These are phyloP conservation scores for Pelecanus crispus DNA, from an alignment of 2,113 vertebrate genomes.

Conservation along the genomic window DNA sequence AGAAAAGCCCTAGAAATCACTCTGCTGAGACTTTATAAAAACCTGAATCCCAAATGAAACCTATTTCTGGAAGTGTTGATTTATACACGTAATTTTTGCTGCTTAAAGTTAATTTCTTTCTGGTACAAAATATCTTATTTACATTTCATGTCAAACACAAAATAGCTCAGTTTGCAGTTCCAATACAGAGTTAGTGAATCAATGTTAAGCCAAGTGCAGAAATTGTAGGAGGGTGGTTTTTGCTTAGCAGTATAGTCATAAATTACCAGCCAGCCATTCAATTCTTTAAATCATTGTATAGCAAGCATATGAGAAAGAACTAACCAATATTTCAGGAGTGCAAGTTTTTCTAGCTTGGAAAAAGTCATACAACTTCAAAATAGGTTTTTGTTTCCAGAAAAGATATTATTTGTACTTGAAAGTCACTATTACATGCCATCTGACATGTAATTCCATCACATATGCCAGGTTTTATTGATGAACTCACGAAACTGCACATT, in stretches of 20 bases:
- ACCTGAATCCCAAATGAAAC: neutral
- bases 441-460: neutral
- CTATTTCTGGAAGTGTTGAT: neutral
- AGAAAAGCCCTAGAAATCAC: neutral
- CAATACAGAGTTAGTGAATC: neutral
- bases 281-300: neutral
- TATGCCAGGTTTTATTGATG: neutral
- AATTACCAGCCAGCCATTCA: neutral
- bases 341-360: neutral
- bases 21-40: neutral
- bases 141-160: neutral
- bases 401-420: neutral
- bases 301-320: neutral
- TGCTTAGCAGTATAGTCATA: neutral
- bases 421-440: neutral
- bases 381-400: neutral
- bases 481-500: constrained; percentile 80
- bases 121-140: neutral
- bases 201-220: neutral
- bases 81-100: neutral
- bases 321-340: neutral
- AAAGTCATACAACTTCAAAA: neutral
- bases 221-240: neutral
- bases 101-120: neutral
- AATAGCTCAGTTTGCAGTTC: neutral